Base-by-base conservation (phyloP, 2,113 vertebrate genomes). In the Pelodiscus sinensis region DNA sequence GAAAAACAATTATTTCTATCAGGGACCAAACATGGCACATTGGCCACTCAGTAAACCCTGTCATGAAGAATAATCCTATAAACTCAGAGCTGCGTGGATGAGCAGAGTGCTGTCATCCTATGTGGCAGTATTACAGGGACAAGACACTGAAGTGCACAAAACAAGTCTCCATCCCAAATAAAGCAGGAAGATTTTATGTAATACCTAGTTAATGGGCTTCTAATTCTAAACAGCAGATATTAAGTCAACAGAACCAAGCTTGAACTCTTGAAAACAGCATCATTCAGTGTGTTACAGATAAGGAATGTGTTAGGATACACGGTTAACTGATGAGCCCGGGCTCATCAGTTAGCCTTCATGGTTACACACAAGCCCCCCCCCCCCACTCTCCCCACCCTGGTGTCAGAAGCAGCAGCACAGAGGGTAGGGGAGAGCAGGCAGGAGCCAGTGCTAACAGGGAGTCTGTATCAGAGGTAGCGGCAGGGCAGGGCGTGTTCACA, bases 51-150 rank as follows among this genome's bases (percentile, higher is more conserved):
- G 19, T 1, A 3, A 3, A 94, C 79, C 78, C 79, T 57, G 6
- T 51, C 75, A 13, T 3, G 82, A 35, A 78, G 0, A 0, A 15
- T 0, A 2, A 12, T 21, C 38, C 38, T 8, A 89, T 6, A 51
- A 51, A 55, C 85, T n/a, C 85, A 88, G 79, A 60, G 81, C 54
- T 12, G 52, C 10, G 2, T 54, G 52, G 52, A 78, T 31, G 3
- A 90, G 60, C 35, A 44, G 57, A 78, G 77, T 1, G 65, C 75
- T 38, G 50, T 0, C 5, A 56, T 82, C 52, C 0, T 4, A 19
- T 55, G 0, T 3, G 85, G 9, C 29, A 9, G 31, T 65, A 14
- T 27, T 62, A 13, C 31, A 16, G 62, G 71, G 79, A 81, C 12
- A 50, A 2, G 29, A 54, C 84, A 15, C 2, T 77, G 38, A 44